These are phyloP conservation scores for Channa maculata DNA, from an alignment of 2,113 vertebrate species.

Conservation along the genomic window DNA sequence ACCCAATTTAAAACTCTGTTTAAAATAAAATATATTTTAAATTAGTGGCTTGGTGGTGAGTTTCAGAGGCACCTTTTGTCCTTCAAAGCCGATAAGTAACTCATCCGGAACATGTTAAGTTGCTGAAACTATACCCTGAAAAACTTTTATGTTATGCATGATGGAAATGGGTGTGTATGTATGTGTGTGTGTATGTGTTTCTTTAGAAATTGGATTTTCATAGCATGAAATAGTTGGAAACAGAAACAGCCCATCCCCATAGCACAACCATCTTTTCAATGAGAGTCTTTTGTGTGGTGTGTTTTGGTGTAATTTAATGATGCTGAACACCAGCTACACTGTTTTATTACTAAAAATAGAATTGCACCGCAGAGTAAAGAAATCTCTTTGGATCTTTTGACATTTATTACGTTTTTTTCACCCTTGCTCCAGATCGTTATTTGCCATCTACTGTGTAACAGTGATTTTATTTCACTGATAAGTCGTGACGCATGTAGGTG, in stretches of 20 bases:
- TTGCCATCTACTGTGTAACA: background rate
- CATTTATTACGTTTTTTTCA: background rate
- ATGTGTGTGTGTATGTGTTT: too few relatives aligned
- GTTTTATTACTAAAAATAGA: background rate
- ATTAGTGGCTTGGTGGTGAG: background rate
- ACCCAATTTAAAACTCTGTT: constrained; percentile 35
- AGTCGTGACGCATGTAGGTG: background rate
- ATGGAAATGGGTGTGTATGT: too few relatives aligned
- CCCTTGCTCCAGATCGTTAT: too few relatives aligned
- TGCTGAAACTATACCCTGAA: background rate
- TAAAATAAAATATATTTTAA: constrained; percentile 26
- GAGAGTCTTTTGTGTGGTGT: too few relatives aligned
- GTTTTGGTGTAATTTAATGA: too few relatives aligned
- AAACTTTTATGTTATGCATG: background rate
- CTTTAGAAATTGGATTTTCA: too few relatives aligned
- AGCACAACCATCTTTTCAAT: too few relatives aligned
- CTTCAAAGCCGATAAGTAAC: constrained; percentile 7
- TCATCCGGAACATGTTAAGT: background rate
- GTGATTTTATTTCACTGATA: constrained; percentile 6
- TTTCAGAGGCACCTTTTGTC: constrained; percentile 13
- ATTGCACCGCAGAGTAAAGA: background rate
- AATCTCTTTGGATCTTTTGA: background rate
- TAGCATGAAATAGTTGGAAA: too few relatives aligned
- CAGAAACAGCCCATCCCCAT: too few relatives aligned
- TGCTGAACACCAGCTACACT: background rate